Percentiles rank a stretch among this genome's conserved stretches.
Evolutionary conservation across 2,888 invertebrate genomes (phyloP).

Genomic region (Plagiodera versicolora): DNA sequence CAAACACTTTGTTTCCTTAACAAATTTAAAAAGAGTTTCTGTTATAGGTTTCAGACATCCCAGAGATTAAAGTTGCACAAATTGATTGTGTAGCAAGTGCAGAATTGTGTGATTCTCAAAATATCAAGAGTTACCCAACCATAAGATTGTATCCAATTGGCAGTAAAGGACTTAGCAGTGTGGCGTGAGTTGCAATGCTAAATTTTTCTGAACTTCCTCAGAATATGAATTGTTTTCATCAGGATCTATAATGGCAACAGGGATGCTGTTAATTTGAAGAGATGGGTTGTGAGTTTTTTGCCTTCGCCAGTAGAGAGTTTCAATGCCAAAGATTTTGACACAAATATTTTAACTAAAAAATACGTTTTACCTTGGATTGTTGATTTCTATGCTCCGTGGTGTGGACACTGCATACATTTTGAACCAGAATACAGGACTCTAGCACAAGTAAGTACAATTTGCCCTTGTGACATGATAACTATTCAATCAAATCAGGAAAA

Average conservation of each 20-base stretch:
- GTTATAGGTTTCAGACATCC: conserved; percentile 54
- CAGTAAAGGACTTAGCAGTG: conserved; percentile 55
- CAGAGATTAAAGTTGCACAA: conserved; percentile 62
- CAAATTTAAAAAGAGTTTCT: too few relatives aligned
- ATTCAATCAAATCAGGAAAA: too few relatives aligned
- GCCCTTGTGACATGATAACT: too few relatives aligned
- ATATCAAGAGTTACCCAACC: conserved; percentile 68
- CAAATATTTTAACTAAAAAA: conserved; percentile 56
- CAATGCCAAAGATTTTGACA: conserved; percentile 53
- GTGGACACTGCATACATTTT: conserved; percentile 65
- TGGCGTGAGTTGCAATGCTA: conserved; percentile 50
- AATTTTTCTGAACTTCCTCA: neutral
- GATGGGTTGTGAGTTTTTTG: conserved; percentile 66
- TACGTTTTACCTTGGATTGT: conserved; percentile 59
- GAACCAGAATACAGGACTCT: conserved; percentile 69
- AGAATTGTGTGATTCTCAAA: conserved; percentile 61
- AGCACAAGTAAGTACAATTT: conserved; percentile 48
- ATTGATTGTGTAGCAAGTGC: conserved; percentile 67
- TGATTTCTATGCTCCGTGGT: conserved; percentile 72
- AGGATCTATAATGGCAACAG: conserved; percentile 65
- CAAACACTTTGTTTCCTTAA: too few relatives aligned
- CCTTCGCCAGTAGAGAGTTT: conserved; percentile 61
- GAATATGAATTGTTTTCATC: conserved; percentile 17
- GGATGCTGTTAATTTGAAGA: conserved; percentile 63
- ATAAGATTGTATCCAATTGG: conserved; percentile 68